These are phyloP conservation scores for Ictalurus furcatus DNA, from an alignment of 2,113 vertebrate genomes.

Conservation along the genomic window DNA sequence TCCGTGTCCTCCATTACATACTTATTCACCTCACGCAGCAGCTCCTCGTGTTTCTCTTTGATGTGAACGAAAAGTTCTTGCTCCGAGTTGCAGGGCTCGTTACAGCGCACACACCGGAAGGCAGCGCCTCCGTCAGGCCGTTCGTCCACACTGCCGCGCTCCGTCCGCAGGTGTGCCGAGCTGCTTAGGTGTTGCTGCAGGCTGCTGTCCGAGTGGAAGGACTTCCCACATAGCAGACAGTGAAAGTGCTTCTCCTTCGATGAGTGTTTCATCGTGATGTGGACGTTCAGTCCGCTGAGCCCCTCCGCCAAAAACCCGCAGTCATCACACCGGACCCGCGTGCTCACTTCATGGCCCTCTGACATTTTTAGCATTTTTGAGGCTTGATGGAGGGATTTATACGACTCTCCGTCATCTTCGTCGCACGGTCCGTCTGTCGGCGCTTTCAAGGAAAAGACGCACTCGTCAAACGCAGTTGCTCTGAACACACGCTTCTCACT, in stretches of 20 bases:
- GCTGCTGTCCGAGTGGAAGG: slow-evolving; percentile 96
- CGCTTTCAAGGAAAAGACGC: slow-evolving; percentile 83
- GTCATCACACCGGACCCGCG: slow-evolving; percentile 89
- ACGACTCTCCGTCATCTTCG: slow-evolving; percentile 46
- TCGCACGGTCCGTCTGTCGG: slow-evolving; percentile 70
- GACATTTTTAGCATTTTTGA: slow-evolving; percentile 58
- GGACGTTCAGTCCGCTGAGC: slow-evolving; percentile 92
- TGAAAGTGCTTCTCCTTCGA: slow-evolving; percentile 96
- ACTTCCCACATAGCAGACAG: slow-evolving; percentile 95
- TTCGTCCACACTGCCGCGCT: slow-evolving; percentile 92
- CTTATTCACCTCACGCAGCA: slow-evolving; percentile 94
- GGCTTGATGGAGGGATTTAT: slow-evolving; percentile 50
- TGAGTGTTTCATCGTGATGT: slow-evolving; percentile 98
- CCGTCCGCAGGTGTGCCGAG: slow-evolving; percentile 87
- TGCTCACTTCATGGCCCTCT: slow-evolving; percentile 59
- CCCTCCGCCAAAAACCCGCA: slow-evolving; percentile 98
- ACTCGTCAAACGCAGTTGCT: slow-evolving; percentile 81
- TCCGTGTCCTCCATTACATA: slow-evolving; percentile 96
- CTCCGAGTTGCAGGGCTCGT: slow-evolving; percentile 87
- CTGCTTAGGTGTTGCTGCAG: slow-evolving; percentile 96
- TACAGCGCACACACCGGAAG: slow-evolving; percentile 96
- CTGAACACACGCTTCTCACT: slow-evolving; percentile 62
- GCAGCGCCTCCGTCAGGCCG: slow-evolving; percentile 89
- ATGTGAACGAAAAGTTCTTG: slow-evolving; percentile 94
- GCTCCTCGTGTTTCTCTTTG: slow-evolving; percentile 95